Base-by-base conservation (phyloP, 1,140 invertebrate genomes). In the Luehdorfia chinensis region DNA sequence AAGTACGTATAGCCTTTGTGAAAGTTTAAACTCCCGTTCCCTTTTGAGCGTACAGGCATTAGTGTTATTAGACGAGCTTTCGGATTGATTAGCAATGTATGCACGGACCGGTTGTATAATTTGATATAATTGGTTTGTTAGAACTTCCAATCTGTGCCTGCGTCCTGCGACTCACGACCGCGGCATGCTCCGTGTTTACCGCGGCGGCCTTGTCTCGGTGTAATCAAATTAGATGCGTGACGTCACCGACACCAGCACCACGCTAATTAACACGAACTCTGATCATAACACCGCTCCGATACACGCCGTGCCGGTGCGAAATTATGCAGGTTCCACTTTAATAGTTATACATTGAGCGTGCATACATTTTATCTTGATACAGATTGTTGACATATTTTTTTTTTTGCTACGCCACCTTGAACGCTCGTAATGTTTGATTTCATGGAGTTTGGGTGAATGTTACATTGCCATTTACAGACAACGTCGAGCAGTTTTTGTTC, bases 171-270 rank as follows among this genome's bases (percentile, higher is more conserved):
- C 19, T 19, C 37, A 12, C 25, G 39, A 27, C 39, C 39, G 25
- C 39, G 34, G 34, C 34, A 37, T 16, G 34, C 21, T 37, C 34
- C 25, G 34, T 59, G 63, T 53, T 71, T 65, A 73, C 45, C 59
- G 63, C 50, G 25, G 43, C 53, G 72, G 61, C 78, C 76, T 83
- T 76, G 75, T 57, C 51, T 56, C 50, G 53, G 39, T 69, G 60
- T 79, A 83, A 83, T 85, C 70, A 75, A 84, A 83, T 81, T 79
- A 85, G 73, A 70, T 61, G 53, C 46, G 51, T 84, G 68, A 83
- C 77, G 75, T 81, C 73, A 83, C 48, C 47, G 34, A 32, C 55
- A 61, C 47, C 57, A 66, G 37, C 64, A 68, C 61, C 57, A 49
- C 59, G 69, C 57, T 74, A 80, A 85, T 85, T 75, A 77, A 63